Evolutionary conservation across 2,797 vertebrate genomes (phyloP).

Genomic region (Parauchenoglanis punctatus): DNA sequence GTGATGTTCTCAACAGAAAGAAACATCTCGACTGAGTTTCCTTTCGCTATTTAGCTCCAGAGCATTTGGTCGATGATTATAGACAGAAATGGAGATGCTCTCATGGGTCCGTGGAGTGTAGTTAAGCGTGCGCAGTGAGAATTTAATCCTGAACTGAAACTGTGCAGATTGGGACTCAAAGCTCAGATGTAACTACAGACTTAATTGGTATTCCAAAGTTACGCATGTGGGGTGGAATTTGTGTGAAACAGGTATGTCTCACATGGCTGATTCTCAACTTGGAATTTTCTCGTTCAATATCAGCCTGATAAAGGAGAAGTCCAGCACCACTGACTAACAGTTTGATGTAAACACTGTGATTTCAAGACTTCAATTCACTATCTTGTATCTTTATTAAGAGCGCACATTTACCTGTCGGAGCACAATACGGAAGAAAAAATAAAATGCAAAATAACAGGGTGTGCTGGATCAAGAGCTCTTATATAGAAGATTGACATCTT

Average conservation of each 20-base stretch:
- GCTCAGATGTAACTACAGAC: background rate
- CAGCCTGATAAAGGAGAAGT: background rate
- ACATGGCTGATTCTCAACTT: background rate
- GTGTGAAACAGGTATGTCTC: background rate
- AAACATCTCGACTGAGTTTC: background rate
- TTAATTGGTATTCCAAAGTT: background rate
- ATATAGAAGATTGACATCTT: background rate
- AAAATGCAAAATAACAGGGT: background rate
- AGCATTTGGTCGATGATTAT: conserved; percentile 28
- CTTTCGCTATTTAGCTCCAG: conserved; percentile 1
- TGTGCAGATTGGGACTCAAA: background rate
- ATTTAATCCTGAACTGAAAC: background rate
- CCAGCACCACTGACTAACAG: background rate
- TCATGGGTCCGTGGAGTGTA: background rate
- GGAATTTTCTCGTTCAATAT: background rate
- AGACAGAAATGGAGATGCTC: conserved; percentile 14
- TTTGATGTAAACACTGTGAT: background rate
- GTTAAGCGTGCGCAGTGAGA: background rate
- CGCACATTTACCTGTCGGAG: background rate
- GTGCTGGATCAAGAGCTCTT: background rate
- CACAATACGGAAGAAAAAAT: background rate
- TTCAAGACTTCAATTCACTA: no score
- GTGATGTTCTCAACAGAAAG: background rate
- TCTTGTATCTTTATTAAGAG: background rate
- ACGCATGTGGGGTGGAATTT: background rate